Base-by-base conservation (phyloP, 2,888 invertebrate genomes). In the Trissolcus japonicus region DNA sequence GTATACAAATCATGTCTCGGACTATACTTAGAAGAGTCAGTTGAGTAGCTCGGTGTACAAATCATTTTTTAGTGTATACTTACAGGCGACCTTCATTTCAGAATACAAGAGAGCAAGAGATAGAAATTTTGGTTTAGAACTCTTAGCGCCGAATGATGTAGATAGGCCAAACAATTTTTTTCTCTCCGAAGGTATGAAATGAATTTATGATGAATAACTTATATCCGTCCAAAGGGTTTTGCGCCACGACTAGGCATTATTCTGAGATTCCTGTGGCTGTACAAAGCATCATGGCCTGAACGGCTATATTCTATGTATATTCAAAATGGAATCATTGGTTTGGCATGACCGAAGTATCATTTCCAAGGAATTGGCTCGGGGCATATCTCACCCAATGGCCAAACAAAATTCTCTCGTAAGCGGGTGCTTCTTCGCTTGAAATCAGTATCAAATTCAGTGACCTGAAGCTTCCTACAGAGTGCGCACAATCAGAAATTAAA, bases 41-140 rank as follows among this genome's bases (percentile, higher is more conserved):
- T 81, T 80, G 80, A 79, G 79, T 78, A 71, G 76, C 81, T 80
- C 81, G 73, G 82, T 85, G 83, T 86, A 87, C 87, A 87, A 87
- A 87, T 87, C 87, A 87, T 84, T 82, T 81, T 82, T 81, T 80
- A 81, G 82, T 78, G 85, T 86, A 86, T 85, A 84, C 82, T 87
- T 85, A 82, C 55, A 59, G 55, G 59, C 68, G 56, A 40, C 53
- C 51, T 75, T 51, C 66, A 16, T 16, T 51, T 16, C 17, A 41
- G 41, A 51, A 60, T 41, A 61, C 46, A 55, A 55, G 56, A 56
- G 63, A 53, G 41, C 51, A 57, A 66, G 53, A 57, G 67, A 72
- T 71, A 71, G 71, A 78, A 71, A 66, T 71, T 13, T 41, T 41
- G 69, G 72, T 62, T 80, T 75, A 78, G 78, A 76, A 76, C 67